phyloP scores from a whole-genome alignment of 2,113 vertebrate genomes.

The Propithecus coquereli region DNA sequence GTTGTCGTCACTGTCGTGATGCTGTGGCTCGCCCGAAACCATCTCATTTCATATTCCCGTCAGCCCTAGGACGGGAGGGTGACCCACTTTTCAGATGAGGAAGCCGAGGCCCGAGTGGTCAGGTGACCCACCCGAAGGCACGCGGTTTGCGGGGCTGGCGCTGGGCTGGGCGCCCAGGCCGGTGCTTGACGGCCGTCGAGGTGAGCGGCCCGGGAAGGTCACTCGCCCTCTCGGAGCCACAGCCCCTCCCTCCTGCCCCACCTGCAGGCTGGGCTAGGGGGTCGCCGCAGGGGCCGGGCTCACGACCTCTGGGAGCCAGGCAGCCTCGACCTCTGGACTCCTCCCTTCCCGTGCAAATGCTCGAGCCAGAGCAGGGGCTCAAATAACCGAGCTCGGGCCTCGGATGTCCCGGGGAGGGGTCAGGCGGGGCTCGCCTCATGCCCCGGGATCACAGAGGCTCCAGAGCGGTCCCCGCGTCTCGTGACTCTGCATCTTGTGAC shows the following conservation, averaged over 20 bases:
- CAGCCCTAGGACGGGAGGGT: background rate
- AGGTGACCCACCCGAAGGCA: background rate
- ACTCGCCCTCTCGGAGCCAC: background rate
- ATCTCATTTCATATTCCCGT: accelerated
- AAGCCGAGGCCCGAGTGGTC: accelerated
- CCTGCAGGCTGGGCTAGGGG: background rate
- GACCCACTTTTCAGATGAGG: background rate
- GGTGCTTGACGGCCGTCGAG: background rate
- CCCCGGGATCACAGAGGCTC: background rate
- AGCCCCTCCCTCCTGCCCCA: accelerated
- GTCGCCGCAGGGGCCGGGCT: background rate
- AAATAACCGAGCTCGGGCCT: background rate
- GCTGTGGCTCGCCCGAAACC: background rate
- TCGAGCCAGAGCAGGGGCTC: background rate
- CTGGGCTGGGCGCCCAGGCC: no score
- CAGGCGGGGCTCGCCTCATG: background rate
- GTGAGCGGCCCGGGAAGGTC: background rate
- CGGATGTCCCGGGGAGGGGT: background rate
- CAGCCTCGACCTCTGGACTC: background rate
- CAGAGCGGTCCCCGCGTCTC: background rate
- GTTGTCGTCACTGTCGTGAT: background rate
- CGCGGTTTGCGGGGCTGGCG: background rate
- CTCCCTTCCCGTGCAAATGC: no score
- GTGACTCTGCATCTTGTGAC: background rate
- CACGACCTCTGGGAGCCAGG: background rate